Evolutionary conservation across 2,888 invertebrate genomes (phyloP).

Genomic region (Incurvaria masculella): DNA sequence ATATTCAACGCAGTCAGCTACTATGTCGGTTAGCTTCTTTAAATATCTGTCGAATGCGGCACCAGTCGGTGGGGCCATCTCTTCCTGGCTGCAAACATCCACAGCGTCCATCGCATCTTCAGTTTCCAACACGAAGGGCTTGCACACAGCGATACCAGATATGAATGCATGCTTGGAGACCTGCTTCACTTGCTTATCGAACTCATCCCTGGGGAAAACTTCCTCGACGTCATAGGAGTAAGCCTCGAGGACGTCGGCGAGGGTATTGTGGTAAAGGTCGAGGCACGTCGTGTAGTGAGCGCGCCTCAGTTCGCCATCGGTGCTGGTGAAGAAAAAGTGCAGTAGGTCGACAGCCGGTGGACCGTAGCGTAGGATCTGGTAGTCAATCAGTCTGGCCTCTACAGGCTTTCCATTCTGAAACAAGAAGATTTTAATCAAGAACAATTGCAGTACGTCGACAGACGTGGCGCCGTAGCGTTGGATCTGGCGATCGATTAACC

Average conservation of each 20-base stretch:
- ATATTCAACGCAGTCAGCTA: neutral
- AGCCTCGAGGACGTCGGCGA: neutral
- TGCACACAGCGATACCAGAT: neutral
- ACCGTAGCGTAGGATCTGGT: neutral
- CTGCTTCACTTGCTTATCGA: neutral
- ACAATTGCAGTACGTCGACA: neutral
- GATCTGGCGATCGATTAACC: neutral
- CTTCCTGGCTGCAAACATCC: neutral
- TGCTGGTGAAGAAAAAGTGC: neutral
- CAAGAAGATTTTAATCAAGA: too few species aligned
- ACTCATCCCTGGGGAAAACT: neutral
- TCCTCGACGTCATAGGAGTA: neutral
- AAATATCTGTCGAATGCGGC: neutral
- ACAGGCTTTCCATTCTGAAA: neutral
- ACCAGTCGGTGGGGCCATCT: neutral
- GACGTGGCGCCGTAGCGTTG: neutral
- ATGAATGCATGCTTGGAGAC: neutral
- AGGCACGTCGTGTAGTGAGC: neutral
- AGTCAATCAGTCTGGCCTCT: neutral
- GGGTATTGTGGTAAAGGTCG: neutral
- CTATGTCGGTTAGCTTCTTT: neutral
- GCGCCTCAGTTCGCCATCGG: neutral
- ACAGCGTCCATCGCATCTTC: neutral
- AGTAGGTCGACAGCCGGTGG: neutral
- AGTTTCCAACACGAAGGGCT: neutral